Evolutionary conservation across 2,797 vertebrate genomes (phyloP).

Genomic region (Alauda arvensis): DNA sequence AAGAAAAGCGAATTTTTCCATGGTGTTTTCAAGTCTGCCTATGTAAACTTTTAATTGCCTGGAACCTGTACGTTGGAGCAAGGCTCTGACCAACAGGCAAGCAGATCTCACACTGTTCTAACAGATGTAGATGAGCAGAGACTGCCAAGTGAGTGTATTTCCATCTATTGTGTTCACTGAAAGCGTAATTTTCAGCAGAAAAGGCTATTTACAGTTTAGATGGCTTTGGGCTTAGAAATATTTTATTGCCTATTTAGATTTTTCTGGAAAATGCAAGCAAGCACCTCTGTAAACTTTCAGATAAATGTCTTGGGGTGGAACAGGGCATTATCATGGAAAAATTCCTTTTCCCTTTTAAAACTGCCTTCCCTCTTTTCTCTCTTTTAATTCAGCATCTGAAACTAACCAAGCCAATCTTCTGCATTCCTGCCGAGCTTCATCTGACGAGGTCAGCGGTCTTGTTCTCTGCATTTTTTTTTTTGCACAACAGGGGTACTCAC

Average conservation of each 20-base stretch:
- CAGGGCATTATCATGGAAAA: not conserved
- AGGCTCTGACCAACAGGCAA: slow-evolving; percentile 51
- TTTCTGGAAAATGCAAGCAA: not conserved
- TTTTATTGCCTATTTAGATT: not conserved
- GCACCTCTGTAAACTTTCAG: not conserved
- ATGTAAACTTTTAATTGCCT: slow-evolving; percentile 57
- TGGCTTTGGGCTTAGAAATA: not conserved
- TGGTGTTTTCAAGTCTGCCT: slow-evolving; percentile 41
- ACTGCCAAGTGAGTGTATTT: slow-evolving; percentile 58
- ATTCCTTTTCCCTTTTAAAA: slow-evolving; percentile 5
- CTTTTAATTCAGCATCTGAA: slow-evolving; percentile 36
- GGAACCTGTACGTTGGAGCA: slow-evolving; percentile 47
- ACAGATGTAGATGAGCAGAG: slow-evolving; percentile 60
- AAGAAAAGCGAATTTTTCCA: slow-evolving; percentile 37
- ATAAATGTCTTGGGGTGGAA: not conserved
- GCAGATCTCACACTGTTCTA: slow-evolving; percentile 50
- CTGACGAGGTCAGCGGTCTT: slow-evolving; percentile 53
- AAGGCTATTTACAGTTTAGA: slow-evolving; percentile 36
- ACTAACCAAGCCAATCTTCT: slow-evolving; percentile 42
- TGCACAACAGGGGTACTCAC: slow-evolving; percentile 34
- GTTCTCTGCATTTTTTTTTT: slow-evolving; percentile 44
- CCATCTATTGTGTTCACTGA: slow-evolving; percentile 51
- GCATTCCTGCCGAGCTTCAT: slow-evolving; percentile 43
- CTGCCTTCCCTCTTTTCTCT: not conserved
- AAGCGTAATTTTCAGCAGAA: slow-evolving; percentile 51